Base-by-base conservation (phyloP, 2,113 vertebrate genomes). In the Takifugu flavidus region DNA sequence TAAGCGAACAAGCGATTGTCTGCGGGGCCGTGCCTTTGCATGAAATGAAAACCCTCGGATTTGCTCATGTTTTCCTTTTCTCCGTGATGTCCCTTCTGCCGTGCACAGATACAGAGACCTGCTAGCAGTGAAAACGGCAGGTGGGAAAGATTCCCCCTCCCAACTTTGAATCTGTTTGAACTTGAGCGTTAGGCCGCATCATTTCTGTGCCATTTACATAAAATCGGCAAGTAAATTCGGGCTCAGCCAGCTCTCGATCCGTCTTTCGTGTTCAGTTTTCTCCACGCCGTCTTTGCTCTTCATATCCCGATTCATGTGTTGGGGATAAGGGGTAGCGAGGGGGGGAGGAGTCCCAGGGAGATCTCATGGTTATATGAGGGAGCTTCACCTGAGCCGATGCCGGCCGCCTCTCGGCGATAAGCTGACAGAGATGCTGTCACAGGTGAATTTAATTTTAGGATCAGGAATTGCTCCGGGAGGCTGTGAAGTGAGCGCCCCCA, bases 401-500 rank as follows among this genome's bases (percentile, higher is more conserved):
- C 34, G 34, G 6, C 70, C 56, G 39, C 31, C 39, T 49, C 49
- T 47, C 42, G 14, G 3, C 10, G 10, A 53, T 43, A 8, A 45
- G 6, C 6, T 45, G 47, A 53, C 56, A 59, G 49, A 15, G 13
- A 25, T 65, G 27, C 26, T 27, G 39, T 62, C 60, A 55, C 15
- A 10, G 11, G 49, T 43, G n/a, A 62, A 53, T 62, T 74, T 47
- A 28, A 59, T 46, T 14, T 8, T 61, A 62, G 44, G 76, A 31
- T 52, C 51, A 55, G 49, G 28, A 51, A 53, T 49, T 54, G 57
- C 13, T 45, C 34, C 3, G 13, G 52, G 3, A 64, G 61, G 55
- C 55, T 62, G 70, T 65, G 59, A 85, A 79, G 57, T 75, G 63
- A 62, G 79, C 59, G 44, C 55, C 43, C 20, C 53, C 49, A 70